A percentile compares a stretch with the other conserved stretches of the same genome.
Evolutionary conservation across 2,888 invertebrate species (phyloP).

Genomic region (Lochmaea crataegi): DNA sequence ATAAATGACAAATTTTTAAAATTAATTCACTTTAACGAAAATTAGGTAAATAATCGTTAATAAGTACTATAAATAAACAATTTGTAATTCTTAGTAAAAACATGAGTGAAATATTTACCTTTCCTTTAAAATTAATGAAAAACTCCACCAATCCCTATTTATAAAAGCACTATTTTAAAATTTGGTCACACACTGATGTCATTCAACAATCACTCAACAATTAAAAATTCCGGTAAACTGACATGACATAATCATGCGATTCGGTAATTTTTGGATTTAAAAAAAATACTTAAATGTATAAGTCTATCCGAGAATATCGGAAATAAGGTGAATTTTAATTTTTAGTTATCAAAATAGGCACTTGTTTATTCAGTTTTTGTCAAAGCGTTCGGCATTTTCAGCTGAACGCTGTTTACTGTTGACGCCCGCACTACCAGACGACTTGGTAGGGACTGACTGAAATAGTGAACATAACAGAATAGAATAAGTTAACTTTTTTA

Average conservation of each 20-base stretch:
- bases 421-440: background rate
- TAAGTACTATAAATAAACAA: no score
- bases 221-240: background rate
- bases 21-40: no score
- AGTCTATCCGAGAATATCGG: background rate
- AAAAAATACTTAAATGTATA: background rate
- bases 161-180: constrained; percentile 6
- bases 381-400: constrained; percentile 10
- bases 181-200: constrained; percentile 5
- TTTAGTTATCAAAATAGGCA: background rate
- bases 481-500: background rate
- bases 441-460: background rate
- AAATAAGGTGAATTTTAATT: background rate
- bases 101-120: background rate
- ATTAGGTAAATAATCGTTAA: no score
- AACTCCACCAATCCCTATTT: background rate
- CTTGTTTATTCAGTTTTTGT: constrained; percentile 4
- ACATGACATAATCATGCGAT: constrained; percentile 7
- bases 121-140: background rate
- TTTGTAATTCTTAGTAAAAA: no score
- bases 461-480: no score
- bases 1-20: no score
- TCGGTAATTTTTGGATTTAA: background rate
- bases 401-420: background rate
- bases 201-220: constrained; percentile 15